Percentiles rank a stretch among this genome's conserved stretches.
Evolutionary conservation across 1,140 invertebrate genomes (phyloP).

Genomic region (Diprion similis): DNA sequence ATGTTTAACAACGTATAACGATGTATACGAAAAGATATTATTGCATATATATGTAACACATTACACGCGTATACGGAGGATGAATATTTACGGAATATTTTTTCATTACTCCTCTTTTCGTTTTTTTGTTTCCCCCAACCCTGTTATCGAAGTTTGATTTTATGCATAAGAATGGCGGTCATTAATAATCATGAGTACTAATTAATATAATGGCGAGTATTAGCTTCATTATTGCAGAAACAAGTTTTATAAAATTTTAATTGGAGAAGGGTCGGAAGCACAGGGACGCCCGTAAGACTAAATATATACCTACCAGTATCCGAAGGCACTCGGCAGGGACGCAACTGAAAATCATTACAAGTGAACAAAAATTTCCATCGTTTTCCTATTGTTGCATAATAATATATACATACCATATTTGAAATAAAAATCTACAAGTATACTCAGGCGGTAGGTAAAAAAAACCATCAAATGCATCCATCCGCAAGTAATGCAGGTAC

Average conservation of each 20-base stretch:
- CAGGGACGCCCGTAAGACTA: background rate
- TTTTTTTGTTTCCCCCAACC: background rate
- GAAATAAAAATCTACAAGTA: too few relatives aligned
- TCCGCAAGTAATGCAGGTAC: too few relatives aligned
- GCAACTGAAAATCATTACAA: background rate
- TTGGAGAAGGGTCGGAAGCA: constrained; percentile 2
- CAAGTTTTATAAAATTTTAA: constrained; percentile 8
- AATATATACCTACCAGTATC: background rate
- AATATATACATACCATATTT: too few relatives aligned
- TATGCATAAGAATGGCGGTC: constrained; percentile 1
- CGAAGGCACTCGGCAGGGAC: background rate
- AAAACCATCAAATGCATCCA: too few relatives aligned
- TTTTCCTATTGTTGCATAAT: too few relatives aligned
- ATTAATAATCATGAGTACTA: constrained; percentile 8
- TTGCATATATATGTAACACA: too few relatives aligned
- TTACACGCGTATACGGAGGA: background rate
- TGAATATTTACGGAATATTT: background rate
- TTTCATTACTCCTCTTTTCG: too few relatives aligned
- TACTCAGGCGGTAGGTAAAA: too few relatives aligned
- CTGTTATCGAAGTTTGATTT: constrained; percentile 2
- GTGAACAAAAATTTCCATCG: too few relatives aligned
- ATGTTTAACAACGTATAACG: too few relatives aligned
- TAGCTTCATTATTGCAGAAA: constrained; percentile 7
- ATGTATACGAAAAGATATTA: too few relatives aligned
- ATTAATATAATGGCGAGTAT: constrained; percentile 8